These are phyloP conservation scores for Theocolax elegans DNA, from an alignment of 1,140 invertebrate genomes.

Conservation along the genomic window DNA sequence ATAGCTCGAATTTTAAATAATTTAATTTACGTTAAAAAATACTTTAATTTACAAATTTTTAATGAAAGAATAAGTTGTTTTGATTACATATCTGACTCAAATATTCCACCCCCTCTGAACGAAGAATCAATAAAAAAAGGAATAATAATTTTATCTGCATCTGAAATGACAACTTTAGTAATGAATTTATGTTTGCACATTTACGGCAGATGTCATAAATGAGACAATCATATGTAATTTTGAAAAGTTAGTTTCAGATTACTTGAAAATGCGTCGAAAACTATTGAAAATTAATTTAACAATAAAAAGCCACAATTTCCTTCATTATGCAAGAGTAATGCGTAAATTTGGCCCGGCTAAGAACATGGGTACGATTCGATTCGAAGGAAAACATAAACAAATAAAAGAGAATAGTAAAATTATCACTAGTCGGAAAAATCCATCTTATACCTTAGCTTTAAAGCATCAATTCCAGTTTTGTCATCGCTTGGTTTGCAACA, in stretches of 20 bases:
- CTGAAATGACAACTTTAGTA: slow-evolving; percentile 3
- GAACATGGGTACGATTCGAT: background rate
- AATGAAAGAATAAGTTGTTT: background rate
- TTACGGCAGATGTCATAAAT: background rate
- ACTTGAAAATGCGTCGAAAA: background rate
- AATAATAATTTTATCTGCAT: slow-evolving; percentile 6
- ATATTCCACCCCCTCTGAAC: background rate
- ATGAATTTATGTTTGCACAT: background rate
- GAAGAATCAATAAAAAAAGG: background rate
- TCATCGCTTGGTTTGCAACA: background rate
- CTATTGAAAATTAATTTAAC: background rate
- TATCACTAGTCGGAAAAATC: background rate
- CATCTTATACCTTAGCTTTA: background rate
- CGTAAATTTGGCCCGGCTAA: background rate
- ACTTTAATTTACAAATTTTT: slow-evolving; percentile 18
- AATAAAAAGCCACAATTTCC: background rate
- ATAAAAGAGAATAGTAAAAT: slow-evolving; percentile 6
- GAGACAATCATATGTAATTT: background rate
- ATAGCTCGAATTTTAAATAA: slow-evolving; percentile 48
- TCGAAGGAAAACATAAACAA: slow-evolving; percentile 8
- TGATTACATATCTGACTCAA: background rate
- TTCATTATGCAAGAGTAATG: slow-evolving; percentile 9
- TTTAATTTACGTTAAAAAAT: too few species aligned
- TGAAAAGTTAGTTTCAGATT: background rate
- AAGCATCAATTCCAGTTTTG: slow-evolving; percentile 20